Evolutionary conservation across 2,797 vertebrate species (phyloP).

Genomic region (Oreochromis grahami): DNA sequence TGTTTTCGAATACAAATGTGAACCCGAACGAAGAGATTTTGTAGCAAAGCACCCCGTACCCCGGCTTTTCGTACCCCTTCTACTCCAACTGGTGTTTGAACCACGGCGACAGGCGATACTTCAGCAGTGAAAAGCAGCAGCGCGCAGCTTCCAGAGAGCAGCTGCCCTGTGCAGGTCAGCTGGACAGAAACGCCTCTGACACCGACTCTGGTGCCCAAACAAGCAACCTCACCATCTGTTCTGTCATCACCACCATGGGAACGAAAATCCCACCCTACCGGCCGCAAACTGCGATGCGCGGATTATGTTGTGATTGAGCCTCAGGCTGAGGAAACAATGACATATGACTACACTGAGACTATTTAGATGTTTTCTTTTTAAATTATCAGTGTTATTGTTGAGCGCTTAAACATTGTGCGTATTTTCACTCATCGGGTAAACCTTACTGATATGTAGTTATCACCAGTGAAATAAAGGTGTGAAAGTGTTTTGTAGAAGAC

Average conservation of each 20-base stretch:
- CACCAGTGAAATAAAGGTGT: background rate
- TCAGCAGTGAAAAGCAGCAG: conserved; percentile 28
- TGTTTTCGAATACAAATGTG: background rate
- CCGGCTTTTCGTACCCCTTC: background rate
- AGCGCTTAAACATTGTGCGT: background rate
- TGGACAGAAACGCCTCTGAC: conserved; percentile 50
- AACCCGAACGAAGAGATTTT: background rate
- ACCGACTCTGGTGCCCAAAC: conserved; percentile 38
- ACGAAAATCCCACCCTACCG: conserved; percentile 49
- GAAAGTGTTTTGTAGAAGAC: background rate
- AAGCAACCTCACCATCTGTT: conserved; percentile 66
- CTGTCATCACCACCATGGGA: conserved; percentile 50
- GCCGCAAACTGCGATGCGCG: background rate
- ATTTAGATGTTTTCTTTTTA: background rate
- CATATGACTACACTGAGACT: background rate
- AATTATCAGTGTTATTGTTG: background rate
- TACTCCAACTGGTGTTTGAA: background rate
- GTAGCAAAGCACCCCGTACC: background rate
- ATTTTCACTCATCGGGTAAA: background rate
- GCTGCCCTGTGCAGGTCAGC: conserved; percentile 68
- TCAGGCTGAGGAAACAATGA: background rate
- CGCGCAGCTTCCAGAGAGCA: conserved; percentile 47
- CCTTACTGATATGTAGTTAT: background rate
- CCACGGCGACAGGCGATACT: background rate
- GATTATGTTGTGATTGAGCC: background rate